Evolutionary conservation across 1,140 invertebrate species (phyloP), one percentile per base, ranked within the genome.

Genomic region (Eubasilissa regina): DNA sequence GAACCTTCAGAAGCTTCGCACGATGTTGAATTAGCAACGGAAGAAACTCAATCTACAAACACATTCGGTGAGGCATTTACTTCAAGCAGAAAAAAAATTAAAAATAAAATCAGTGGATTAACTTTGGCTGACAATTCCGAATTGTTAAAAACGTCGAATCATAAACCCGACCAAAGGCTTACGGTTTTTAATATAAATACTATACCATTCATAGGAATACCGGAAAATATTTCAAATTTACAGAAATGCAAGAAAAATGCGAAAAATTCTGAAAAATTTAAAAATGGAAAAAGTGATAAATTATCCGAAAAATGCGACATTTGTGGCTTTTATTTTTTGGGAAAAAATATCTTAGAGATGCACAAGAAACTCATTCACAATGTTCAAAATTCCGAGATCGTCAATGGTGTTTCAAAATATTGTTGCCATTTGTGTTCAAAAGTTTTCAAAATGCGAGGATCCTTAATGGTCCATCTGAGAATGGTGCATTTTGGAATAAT

Each of bases 391-490:
- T 89, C 90, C 79, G 86, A 90, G 74, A 87, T 82, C 43, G 81
- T 87, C 17, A 89, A 89, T 62, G 91, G 90, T 4, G 53, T 76
- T 11, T 75, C 77, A 12, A 80, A 83, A 84, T 94, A 94, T 84
- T 90, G 93, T 44, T 96, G 95, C 85, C 93, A 95, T 84, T 87
- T 95, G 19, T 96, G 95, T 84, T 89, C 92, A 0, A 95, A 95
- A 85, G 91, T 92, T 60, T 96, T 95, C 84, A 94, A 94, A 86
- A 95, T 95, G 92, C 90, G 92, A 82, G 94, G 94, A 6, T 95
- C 94, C 78, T 84, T 96, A 0, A 94, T 95, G 90, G 92, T 96
- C 1, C 95, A 96, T 87, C 90, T 95, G 84, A 90, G 94, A 85
- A 94, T 96, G 19, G 93, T 94, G 0, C 95, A 96, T 87, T 91